Evolutionary conservation across 2,113 vertebrate species (phyloP).

Genomic region (Papio anubis): DNA sequence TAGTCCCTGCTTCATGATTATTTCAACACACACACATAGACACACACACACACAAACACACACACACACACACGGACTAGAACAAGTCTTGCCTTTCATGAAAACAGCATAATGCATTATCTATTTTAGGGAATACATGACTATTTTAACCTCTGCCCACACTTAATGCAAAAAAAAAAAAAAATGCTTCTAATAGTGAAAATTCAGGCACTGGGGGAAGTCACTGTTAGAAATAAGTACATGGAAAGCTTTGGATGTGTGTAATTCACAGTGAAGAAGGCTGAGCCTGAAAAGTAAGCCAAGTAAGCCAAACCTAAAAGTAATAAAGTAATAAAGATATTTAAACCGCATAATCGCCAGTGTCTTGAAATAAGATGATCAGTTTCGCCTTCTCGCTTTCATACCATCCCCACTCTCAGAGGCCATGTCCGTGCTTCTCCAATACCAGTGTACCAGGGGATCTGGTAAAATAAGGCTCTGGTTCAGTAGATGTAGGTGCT

Average conservation of each 20-base stretch:
- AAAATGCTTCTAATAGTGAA: not conserved
- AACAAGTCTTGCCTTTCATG: not conserved
- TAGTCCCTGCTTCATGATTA: not conserved
- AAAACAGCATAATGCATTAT: not conserved
- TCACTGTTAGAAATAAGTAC: not conserved
- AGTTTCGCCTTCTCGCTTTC: not conserved
- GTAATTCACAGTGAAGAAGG: not conserved
- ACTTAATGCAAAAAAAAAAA: not conserved
- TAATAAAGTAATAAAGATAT: not conserved
- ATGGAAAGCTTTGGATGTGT: not conserved
- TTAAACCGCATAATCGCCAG: not conserved
- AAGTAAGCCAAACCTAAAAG: not conserved
- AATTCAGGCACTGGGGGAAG: not conserved
- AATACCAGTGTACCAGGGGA: not conserved
- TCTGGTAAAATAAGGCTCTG: not conserved
- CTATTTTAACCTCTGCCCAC: not conserved
- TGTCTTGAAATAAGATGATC: not conserved
- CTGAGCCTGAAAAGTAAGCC: not conserved
- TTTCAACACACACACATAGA: not conserved
- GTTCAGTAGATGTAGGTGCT: not conserved
- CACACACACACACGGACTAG: not conserved
- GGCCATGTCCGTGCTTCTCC: not conserved
- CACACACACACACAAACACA: not conserved
- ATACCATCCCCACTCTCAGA: not conserved
- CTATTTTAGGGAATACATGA: not conserved